These are phyloP conservation scores for Marmota monax DNA, from an alignment of 2,113 vertebrate genomes.

Conservation along the genomic window DNA sequence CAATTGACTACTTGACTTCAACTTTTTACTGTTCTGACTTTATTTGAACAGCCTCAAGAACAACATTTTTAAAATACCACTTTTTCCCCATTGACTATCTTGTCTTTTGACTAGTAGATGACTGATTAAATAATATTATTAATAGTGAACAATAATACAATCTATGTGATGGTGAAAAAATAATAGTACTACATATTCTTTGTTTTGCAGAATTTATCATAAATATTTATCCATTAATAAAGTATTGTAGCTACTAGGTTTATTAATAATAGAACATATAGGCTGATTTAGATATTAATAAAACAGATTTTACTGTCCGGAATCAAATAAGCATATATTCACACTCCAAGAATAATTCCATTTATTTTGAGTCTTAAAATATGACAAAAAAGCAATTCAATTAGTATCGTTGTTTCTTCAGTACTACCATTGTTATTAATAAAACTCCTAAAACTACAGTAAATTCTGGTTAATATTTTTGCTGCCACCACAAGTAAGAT, in stretches of 20 bases:
- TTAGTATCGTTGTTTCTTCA: slow-evolving; percentile 74
- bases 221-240: slow-evolving; percentile 73
- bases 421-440: slow-evolving; percentile 65
- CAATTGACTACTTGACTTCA: not conserved
- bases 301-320: slow-evolving; percentile 66
- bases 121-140: not conserved
- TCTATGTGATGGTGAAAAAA: slow-evolving; percentile 32
- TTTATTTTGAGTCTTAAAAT: slow-evolving; percentile 75
- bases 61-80: not conserved
- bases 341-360: slow-evolving; percentile 50
- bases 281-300: slow-evolving; percentile 77
- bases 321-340: slow-evolving; percentile 43
- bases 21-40: not conserved
- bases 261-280: slow-evolving; percentile 60
- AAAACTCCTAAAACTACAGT: slow-evolving; percentile 57
- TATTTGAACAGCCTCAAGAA: not conserved
- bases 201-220: slow-evolving; percentile 67
- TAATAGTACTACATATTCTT: slow-evolving; percentile 48
- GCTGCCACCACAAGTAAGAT: slow-evolving; percentile 30
- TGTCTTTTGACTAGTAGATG: not conserved
- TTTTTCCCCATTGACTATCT: slow-evolving; percentile 10
- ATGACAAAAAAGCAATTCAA: slow-evolving; percentile 71
- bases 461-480: slow-evolving; percentile 76
- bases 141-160: slow-evolving; percentile 69
- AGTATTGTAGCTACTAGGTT: slow-evolving; percentile 62